Percentiles rank a stretch among this genome's conserved stretches.
phyloP scores from a whole-genome alignment of 2,113 vertebrate species.

The Microcebus lehilahytsara region DNA sequence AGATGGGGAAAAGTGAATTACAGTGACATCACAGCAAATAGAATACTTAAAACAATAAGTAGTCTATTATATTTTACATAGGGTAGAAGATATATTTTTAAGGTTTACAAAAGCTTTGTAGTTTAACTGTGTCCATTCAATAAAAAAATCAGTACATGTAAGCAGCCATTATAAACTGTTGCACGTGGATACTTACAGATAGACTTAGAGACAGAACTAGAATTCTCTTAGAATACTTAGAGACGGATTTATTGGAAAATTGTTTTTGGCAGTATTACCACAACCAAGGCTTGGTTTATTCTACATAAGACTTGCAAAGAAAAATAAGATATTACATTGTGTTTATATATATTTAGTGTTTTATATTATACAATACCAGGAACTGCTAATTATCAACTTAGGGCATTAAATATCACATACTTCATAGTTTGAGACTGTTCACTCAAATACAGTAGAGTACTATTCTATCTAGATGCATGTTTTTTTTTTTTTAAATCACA shows the following conservation, averaged over 20 bases:
- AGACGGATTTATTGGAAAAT: constrained; percentile 82
- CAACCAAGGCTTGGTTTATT: constrained; percentile 85
- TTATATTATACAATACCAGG: constrained; percentile 90
- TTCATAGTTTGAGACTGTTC: constrained; percentile 90
- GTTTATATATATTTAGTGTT: constrained; percentile 91
- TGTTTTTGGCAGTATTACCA: constrained; percentile 87
- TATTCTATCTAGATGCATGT: constrained; percentile 89
- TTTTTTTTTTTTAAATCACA: constrained; percentile 83
- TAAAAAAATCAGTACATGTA: constrained; percentile 82
- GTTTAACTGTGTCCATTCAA: constrained; percentile 83
- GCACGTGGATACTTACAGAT: constrained; percentile 80
- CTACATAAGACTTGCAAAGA: constrained; percentile 83
- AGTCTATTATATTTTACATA: constrained; percentile 88
- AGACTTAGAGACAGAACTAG: constrained; percentile 35
- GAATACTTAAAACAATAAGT: constrained; percentile 86
- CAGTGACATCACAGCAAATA: constrained; percentile 83
- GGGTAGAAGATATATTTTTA: constrained; percentile 85
- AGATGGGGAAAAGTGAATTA: constrained; percentile 82
- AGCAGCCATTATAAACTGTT: constrained; percentile 85
- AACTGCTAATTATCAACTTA: constrained; percentile 89
- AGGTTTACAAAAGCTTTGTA: constrained; percentile 86
- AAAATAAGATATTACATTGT: constrained; percentile 89
- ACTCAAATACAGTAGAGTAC: constrained; percentile 88
- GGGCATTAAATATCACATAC: constrained; percentile 90
- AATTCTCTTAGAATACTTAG: constrained; percentile 54